Evolutionary conservation across 1,140 invertebrate genomes (phyloP).

Genomic region (Heliconius congener): DNA sequence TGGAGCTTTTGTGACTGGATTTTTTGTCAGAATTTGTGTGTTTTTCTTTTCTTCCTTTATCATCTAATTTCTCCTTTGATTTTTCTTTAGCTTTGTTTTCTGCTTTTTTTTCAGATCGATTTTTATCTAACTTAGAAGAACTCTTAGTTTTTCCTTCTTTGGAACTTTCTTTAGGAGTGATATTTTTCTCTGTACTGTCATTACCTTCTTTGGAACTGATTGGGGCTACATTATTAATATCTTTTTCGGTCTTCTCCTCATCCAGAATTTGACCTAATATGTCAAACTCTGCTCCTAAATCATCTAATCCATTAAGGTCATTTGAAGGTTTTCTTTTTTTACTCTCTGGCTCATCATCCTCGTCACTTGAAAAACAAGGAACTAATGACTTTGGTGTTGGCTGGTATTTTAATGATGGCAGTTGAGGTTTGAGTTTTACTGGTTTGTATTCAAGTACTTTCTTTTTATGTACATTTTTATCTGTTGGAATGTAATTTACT

Average conservation of each 20-base stretch:
- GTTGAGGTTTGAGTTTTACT: constrained; percentile 57
- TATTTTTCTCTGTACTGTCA: constrained; percentile 29
- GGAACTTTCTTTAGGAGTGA: background rate
- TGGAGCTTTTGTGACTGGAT: constrained; percentile 59
- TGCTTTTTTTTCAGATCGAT: constrained; percentile 37
- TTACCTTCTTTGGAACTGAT: constrained; percentile 40
- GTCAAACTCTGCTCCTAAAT: constrained; percentile 77
- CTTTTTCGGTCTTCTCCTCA: constrained; percentile 68
- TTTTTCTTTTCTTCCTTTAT: constrained; percentile 41
- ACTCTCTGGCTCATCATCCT: constrained; percentile 71
- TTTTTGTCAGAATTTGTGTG: constrained; percentile 50
- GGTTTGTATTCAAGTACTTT: constrained; percentile 77
- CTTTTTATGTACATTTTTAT: constrained; percentile 64
- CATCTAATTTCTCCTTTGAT: constrained; percentile 38
- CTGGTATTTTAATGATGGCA: constrained; percentile 62
- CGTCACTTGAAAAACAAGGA: constrained; percentile 79
- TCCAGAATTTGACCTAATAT: constrained; percentile 78
- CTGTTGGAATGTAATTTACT: constrained; percentile 72
- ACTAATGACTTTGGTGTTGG: constrained; percentile 69
- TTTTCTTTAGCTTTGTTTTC: constrained; percentile 37
- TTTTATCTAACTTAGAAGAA: constrained; percentile 36
- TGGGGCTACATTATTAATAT: constrained; percentile 34
- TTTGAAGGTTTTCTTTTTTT: constrained; percentile 73
- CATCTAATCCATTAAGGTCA: constrained; percentile 75
- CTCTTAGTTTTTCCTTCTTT: constrained; percentile 39